Evolutionary conservation across 2,888 invertebrate genomes (phyloP).

Genomic region (Epirrita christyi): DNA sequence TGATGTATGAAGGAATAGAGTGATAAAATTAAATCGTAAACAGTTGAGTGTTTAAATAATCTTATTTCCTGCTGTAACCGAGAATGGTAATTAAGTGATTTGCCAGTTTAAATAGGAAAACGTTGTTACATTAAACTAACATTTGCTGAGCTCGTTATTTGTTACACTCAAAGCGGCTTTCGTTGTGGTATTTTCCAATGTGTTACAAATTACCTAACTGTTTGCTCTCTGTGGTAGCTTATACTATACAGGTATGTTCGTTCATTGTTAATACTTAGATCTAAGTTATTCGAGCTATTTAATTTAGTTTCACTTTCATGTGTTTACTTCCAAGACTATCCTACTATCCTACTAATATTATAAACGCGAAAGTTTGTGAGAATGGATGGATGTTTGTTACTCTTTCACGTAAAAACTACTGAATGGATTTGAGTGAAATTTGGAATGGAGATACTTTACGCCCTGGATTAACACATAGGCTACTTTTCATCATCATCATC

Average conservation of each 20-base stretch:
- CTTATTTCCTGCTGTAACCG: conserved; percentile 9
- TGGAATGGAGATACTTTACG: too few species aligned
- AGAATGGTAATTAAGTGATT: conserved; percentile 22
- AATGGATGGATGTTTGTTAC: too few species aligned
- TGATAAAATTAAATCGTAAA: too few species aligned
- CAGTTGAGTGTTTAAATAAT: too few species aligned
- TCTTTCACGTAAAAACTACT: too few species aligned
- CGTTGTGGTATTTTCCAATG: conserved; percentile 31
- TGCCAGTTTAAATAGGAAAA: conserved; percentile 19
- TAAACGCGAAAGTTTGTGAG: too few species aligned
- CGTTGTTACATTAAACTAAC: conserved; percentile 24
- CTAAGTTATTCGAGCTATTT: conserved; percentile 21
- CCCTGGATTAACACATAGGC: too few species aligned
- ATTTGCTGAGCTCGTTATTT: conserved; percentile 25
- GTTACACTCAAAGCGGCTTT: conserved; percentile 24
- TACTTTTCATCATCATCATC: too few species aligned
- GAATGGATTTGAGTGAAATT: too few species aligned
- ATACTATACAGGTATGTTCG: conserved; percentile 13
- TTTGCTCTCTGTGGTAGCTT: conserved; percentile 25
- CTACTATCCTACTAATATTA: too few species aligned
- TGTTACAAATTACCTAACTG: conserved; percentile 28
- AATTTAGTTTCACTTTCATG: conserved; percentile 14
- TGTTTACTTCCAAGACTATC: too few species aligned
- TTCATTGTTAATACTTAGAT: conserved; percentile 15
- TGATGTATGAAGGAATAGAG: too few species aligned